Conservation (phyloP, 2,113 vertebrate species). For the Oryzias javanicus region DNA sequence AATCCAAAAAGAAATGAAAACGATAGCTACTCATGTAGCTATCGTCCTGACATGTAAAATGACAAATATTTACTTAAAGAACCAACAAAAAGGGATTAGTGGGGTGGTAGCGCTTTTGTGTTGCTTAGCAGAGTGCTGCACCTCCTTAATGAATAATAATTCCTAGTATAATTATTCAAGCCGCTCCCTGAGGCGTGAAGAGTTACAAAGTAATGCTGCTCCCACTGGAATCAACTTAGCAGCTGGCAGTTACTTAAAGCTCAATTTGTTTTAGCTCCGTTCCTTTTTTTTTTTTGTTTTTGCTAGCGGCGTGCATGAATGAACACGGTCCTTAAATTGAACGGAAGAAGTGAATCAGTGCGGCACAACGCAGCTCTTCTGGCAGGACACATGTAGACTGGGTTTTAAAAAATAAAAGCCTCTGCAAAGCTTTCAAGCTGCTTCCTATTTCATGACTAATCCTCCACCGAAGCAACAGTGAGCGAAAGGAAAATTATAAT, state of each 20-base stretch:
- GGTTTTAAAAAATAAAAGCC: not conserved
- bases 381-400: not conserved
- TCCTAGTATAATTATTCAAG: slow-evolving; percentile 20
- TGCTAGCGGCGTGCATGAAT: slow-evolving; percentile 16
- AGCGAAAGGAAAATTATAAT: not conserved
- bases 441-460: not conserved
- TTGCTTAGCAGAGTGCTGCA: slow-evolving; percentile 10
- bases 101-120: slow-evolving; percentile 1
- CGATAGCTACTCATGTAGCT: too few relatives aligned
- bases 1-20: too few relatives aligned
- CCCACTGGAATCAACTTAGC: slow-evolving; percentile 19
- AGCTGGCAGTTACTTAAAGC: slow-evolving; percentile 12
- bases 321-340: not conserved
- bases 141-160: slow-evolving; percentile 21
- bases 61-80: slow-evolving; percentile 8
- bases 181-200: slow-evolving; percentile 12
- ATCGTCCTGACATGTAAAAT: slow-evolving; percentile 4
- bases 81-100: slow-evolving; percentile 4
- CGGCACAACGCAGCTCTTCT: not conserved
- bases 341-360: not conserved
- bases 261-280: slow-evolving; percentile 18
- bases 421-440: not conserved
- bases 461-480: slow-evolving; percentile 2
- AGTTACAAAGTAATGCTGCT: slow-evolving; percentile 12
- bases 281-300: too few relatives aligned